Base-by-base conservation (phyloP, 2,797 vertebrate species). In the Delichon dasypus region DNA sequence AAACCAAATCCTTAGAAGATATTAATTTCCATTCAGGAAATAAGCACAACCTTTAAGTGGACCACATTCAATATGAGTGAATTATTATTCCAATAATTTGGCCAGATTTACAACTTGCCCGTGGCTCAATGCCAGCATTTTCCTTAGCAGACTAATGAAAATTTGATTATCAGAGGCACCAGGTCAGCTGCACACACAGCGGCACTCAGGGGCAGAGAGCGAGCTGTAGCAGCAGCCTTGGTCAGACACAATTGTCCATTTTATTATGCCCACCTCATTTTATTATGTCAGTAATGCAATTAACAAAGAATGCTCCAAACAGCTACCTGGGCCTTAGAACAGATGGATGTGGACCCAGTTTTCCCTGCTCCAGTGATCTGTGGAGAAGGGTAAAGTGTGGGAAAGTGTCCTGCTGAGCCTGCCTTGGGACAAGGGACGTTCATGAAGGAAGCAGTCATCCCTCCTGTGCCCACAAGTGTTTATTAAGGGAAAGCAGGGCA, bases 1-100 rank as follows among this genome's bases (percentile, higher is more conserved):
- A 94, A 94, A 88, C 80, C 60, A 90, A 93, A 76, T 67, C 71
- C 67, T 79, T 57, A 84, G 64, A 71, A 79, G 76, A 81, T 45
- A 95, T 81, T 94, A 0, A 74, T 94, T 94, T 95, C 89, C 80
- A 95, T 90, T 88, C 89, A 94, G 95, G 91, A 95, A 90, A 86
- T 93, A 96, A 85, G 66, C 44, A 77, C 36, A 53, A 54, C 67
- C 27, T 93, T 78, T 93, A 92, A 90, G 89, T 36, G 64, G 67
- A 70, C 30, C n/a, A 36, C 42, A 54, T 82, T 91, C 80, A 78
- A 42, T 72, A 55, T 32, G 32, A 86, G 18, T 67, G 76, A 94
- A 81, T 95, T 90, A 95, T 81, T 91, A 89, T 93, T 88, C 76
- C 82, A 89, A 65, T 91, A 89, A 94, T 93, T 88, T 9, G 1